Percentiles rank a stretch among this genome's conserved stretches.
Evolutionary conservation across 2,113 vertebrate species (phyloP).

Genomic region (Sphaerodactylus townsendi): DNA sequence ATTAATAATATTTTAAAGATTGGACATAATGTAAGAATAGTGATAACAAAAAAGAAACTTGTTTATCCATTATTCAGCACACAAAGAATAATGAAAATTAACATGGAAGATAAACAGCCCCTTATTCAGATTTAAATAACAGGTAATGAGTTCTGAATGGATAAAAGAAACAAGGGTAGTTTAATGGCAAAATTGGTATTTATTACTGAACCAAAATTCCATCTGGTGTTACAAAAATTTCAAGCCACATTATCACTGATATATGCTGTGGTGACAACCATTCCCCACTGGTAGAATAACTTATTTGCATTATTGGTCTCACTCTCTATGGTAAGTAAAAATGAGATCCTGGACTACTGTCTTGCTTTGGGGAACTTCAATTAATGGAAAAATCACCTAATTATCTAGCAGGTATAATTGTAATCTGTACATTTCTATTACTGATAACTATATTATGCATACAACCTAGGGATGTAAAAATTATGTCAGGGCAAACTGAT

Average conservation of each 20-base stretch:
- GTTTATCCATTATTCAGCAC: neutral
- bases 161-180: constrained; percentile 25
- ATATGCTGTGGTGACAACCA: neutral
- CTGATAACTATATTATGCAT: neutral
- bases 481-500: constrained; percentile 4
- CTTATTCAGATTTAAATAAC: constrained; percentile 50
- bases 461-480: constrained; percentile 15
- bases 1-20: constrained; percentile 35
- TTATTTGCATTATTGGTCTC: neutral
- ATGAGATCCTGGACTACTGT: neutral
- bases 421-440: constrained; percentile 26
- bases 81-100: constrained; percentile 49
- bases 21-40: constrained; percentile 24
- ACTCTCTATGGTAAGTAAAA: neutral
- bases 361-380: neutral
- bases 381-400: neutral
- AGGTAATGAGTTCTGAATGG: constrained; percentile 30
- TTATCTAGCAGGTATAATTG: neutral
- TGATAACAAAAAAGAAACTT: neutral
- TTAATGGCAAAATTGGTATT: constrained; percentile 33
- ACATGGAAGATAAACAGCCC: constrained; percentile 36
- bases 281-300: neutral
- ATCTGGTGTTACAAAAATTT: constrained; percentile 1
- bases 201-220: neutral
- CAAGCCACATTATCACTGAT: neutral